These are phyloP conservation scores for Cheirogaleus medius DNA, from an alignment of 2,113 vertebrate species.

Conservation along the genomic window DNA sequence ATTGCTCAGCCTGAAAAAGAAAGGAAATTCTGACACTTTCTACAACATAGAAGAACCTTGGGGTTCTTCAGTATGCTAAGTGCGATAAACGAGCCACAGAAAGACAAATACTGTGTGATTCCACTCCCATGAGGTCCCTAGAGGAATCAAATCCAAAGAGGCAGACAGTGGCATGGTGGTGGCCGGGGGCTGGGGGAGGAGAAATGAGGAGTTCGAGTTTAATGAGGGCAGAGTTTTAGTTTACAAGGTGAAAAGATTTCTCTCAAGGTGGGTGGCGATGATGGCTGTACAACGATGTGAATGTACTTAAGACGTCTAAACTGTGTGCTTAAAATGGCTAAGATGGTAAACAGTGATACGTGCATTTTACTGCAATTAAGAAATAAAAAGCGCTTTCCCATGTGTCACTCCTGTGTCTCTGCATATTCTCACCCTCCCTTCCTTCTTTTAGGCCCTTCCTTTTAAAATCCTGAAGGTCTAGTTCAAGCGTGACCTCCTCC, in stretches of 20 bases:
- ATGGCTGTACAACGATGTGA: rapidly evolving
- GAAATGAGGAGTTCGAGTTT: rapidly evolving
- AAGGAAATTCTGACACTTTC: not conserved
- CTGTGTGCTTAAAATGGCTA: not conserved
- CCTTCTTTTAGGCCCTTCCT: no score
- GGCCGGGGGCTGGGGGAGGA: rapidly evolving
- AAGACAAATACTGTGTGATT: not conserved
- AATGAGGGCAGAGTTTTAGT: not conserved
- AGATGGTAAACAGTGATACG: not conserved
- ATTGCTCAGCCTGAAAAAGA: not conserved
- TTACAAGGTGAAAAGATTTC: not conserved
- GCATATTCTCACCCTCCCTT: not conserved
- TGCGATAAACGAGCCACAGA: not conserved
- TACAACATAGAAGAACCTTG: not conserved
- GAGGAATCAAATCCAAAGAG: not conserved
- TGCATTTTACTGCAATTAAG: not conserved
- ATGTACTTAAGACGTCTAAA: not conserved
- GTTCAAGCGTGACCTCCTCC: rapidly evolving
- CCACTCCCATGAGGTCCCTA: no score
- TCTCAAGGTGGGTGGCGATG: not conserved
- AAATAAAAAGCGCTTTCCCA: not conserved
- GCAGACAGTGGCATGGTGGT: rapidly evolving
- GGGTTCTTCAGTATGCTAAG: not conserved
- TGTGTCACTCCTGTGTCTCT: not conserved
- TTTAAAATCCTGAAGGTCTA: not conserved